Conservation (phyloP, 2,888 invertebrate species). For the Pterobdella sp. region DNA sequence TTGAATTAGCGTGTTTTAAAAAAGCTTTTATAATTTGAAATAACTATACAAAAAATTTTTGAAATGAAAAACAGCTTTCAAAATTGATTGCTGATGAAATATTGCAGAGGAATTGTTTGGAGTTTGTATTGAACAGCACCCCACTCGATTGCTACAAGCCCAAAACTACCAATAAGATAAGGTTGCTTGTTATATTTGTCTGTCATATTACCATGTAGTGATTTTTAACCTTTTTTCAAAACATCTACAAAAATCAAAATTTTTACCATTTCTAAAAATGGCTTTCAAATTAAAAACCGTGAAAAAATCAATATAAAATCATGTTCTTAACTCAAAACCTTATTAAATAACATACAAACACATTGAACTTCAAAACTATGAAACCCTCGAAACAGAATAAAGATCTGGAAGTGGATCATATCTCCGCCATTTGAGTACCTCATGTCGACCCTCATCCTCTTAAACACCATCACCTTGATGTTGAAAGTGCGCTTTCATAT, state of each 20-base stretch:
- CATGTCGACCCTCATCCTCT: slow-evolving; percentile 22
- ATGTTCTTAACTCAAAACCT: no score
- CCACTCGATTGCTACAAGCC: slow-evolving; percentile 30
- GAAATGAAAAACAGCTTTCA: background rate
- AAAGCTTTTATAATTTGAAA: no score
- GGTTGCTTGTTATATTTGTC: background rate
- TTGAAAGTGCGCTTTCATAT: slow-evolving; percentile 24
- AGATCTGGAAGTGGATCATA: slow-evolving; percentile 22
- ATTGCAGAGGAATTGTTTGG: slow-evolving; percentile 29
- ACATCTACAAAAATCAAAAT: background rate
- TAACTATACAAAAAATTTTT: no score
- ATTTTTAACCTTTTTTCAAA: no score
- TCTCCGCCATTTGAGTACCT: slow-evolving; percentile 28
- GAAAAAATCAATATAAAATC: no score
- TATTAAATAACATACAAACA: no score
- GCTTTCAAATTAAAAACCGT: no score
- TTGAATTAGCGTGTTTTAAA: no score
- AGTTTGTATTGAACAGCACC: slow-evolving; percentile 29
- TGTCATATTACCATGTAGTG: no score
- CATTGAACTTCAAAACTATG: background rate
- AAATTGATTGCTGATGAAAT: background rate
- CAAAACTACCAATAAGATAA: slow-evolving; percentile 9
- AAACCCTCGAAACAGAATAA: slow-evolving; percentile 1
- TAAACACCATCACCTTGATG: slow-evolving; percentile 31
- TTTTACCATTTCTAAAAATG: background rate